Base-by-base conservation (phyloP, 2,797 vertebrate genomes). In the Sebastolobus altivelis region DNA sequence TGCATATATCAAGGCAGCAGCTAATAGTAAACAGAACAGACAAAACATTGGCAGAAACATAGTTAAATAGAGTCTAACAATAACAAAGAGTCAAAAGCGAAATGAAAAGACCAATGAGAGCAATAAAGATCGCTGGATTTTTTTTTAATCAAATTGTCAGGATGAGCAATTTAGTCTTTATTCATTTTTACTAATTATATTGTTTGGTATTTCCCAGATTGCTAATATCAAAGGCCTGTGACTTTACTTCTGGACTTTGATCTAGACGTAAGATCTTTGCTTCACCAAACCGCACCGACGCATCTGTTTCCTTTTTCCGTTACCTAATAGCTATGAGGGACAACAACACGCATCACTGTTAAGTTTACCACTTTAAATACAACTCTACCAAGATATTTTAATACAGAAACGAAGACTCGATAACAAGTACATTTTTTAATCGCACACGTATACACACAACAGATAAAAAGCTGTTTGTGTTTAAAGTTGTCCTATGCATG, bases 271-370 rank as follows among this genome's bases (percentile, higher is more conserved):
- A 52, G 65, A 74, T 69, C 35, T 70, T 25, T 37, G 46, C 60
- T 75, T 69, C 27, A 72, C 80, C 18, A 77, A 54, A 68, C 60
- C 12, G 58, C 66, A 35, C 40, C 75, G 70, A 59, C n/a, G 6
- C 22, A 38, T 77, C 38, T 25, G 55, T 77, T 88, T 86, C 70
- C 71, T 72, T 43, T 76, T 59, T 46, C 65, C 69, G 54, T 81
- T 72, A 65, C 37, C 62, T 76, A 70, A 56, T 67, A 37, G 49
- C 31, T 73, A 31, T 79, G 52, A 80, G 62, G 73, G 40, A 76
- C 40, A 72, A 49, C 27, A 43, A 27, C 63, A 27, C 61, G 29
- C 10, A 65, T 11, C 6, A 6, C n/a, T 40, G 27, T 38, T 40
- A 40, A 2, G 5, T 18, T 72, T 65, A 22, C 4, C 8, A 2